Conservation (phyloP, 1,140 invertebrate species). For the Drosophila ambigua region DNA sequence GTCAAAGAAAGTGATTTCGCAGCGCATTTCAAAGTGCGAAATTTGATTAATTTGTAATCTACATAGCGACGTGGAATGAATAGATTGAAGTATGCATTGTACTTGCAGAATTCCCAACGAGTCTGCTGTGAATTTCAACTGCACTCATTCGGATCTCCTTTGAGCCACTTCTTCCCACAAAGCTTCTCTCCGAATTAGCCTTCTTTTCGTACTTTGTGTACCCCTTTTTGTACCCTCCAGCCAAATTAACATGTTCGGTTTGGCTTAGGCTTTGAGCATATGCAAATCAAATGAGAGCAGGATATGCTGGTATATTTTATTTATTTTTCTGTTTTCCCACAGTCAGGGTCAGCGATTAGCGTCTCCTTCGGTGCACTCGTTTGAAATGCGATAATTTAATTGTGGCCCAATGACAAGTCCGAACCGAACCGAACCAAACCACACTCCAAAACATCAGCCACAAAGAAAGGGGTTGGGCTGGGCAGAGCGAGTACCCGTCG, state of each 20-base stretch:
- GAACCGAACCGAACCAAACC: conserved; percentile 12
- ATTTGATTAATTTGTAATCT: not conserved
- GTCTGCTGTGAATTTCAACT: too few relatives aligned
- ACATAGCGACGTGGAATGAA: too few relatives aligned
- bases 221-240: not conserved
- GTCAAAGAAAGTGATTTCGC: too few relatives aligned
- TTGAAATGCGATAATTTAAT: conserved; percentile 83
- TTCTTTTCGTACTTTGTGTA: too few relatives aligned
- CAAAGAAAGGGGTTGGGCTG: conserved; percentile 4
- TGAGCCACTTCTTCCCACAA: not conserved
- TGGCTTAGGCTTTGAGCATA: conserved; percentile 29
- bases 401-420: conserved; percentile 74
- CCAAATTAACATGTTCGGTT: conserved; percentile 42
- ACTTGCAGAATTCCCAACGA: too few relatives aligned
- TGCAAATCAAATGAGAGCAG: conserved; percentile 67
- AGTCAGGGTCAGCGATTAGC: conserved; percentile 48
- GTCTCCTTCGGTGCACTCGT: conserved; percentile 50
- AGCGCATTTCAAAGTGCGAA: not conserved
- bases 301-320: conserved; percentile 35
- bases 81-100: too few relatives aligned
- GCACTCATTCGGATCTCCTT: too few relatives aligned
- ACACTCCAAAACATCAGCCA: conserved; percentile 15
- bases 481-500: not conserved
- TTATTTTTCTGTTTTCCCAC: conserved; percentile 68
- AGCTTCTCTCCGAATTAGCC: conserved; percentile 1